Conservation (phyloP, 2,888 invertebrate species). For the Scaptomyza tumidula region DNA sequence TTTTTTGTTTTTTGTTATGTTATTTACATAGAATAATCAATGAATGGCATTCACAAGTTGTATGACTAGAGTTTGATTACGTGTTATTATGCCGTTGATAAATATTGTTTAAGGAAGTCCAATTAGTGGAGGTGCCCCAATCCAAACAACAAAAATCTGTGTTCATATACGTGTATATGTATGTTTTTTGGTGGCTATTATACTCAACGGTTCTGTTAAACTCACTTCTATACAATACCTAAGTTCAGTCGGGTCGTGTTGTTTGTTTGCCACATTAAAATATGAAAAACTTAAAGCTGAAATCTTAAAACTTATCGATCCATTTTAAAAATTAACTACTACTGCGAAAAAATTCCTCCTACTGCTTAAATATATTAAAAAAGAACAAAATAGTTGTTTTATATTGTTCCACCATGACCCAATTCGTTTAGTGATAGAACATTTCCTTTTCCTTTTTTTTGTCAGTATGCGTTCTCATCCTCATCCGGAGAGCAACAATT, state of each 20-base stretch:
- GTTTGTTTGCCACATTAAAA: no score
- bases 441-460: constrained; percentile 16
- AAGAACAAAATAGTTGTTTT: no score
- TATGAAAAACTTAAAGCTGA: no score
- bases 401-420: constrained; percentile 19
- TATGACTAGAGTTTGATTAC: constrained; percentile 24
- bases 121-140: constrained; percentile 23
- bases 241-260: no score
- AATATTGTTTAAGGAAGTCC: constrained; percentile 10
- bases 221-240: no score
- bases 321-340: no score
- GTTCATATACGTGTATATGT: not conserved
- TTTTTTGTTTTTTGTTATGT: not conserved
- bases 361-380: not conserved
- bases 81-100: constrained; percentile 27
- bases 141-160: not conserved
- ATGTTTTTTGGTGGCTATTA: not conserved
- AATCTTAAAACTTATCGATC: no score
- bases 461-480: not conserved
- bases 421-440: constrained; percentile 28
- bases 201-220: not conserved
- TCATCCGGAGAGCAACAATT: constrained; percentile 18
- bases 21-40: constrained; percentile 17
- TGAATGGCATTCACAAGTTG: constrained; percentile 9
- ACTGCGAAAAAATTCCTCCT: not conserved